phyloP scores from a whole-genome alignment of 1,140 invertebrate species.

The Drosophila gunungcola region DNA sequence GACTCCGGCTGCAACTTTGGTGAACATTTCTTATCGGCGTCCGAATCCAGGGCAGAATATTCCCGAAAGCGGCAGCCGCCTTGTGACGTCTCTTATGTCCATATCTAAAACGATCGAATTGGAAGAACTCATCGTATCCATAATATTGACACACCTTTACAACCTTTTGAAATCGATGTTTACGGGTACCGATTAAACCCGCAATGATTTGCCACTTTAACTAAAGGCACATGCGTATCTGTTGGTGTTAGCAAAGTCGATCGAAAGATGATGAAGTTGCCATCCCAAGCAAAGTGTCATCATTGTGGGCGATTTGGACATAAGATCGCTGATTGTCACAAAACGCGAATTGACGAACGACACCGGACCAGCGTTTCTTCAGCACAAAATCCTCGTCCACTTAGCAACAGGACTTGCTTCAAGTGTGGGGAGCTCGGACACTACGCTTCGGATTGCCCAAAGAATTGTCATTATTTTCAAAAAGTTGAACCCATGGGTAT shows the following conservation, averaged over 20 bases:
- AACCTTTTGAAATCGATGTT: background rate
- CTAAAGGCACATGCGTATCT: no score
- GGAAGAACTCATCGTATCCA: background rate
- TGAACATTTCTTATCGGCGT: background rate
- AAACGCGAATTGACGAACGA: background rate
- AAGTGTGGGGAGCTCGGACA: background rate
- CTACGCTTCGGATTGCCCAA: background rate
- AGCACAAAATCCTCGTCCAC: background rate
- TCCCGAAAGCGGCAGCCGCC: no score
- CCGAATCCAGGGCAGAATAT: background rate
- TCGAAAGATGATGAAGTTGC: no score
- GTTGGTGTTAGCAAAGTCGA: no score
- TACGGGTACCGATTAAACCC: no score
- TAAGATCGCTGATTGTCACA: no score
- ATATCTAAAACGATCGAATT: background rate
- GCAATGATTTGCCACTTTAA: no score
- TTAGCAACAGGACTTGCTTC: background rate
- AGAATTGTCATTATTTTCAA: background rate
- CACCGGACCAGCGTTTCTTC: background rate
- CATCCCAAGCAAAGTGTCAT: no score
- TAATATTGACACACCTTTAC: background rate
- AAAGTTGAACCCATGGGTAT: no score
- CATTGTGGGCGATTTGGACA: no score
- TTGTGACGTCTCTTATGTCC: background rate
- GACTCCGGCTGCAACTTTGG: background rate